Evolutionary conservation across 2,113 vertebrate species (phyloP).

Genomic region (Syngnathus scovelli): DNA sequence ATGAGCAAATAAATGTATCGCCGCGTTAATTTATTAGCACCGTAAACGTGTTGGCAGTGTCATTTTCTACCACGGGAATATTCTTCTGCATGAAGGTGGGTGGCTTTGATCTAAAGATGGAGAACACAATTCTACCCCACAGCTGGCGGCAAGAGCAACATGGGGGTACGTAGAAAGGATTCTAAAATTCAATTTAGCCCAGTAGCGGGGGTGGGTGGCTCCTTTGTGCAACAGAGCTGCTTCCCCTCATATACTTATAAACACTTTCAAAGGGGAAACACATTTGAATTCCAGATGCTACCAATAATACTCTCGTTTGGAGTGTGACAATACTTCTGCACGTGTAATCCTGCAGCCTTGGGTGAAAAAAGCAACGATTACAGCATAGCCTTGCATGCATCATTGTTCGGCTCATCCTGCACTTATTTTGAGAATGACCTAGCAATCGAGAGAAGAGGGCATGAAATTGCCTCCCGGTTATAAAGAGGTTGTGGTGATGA

Average conservation of each 20-base stretch:
- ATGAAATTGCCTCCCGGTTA: conserved; percentile 54
- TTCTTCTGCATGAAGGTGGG: conserved; percentile 37
- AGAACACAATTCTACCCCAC: conserved; percentile 40
- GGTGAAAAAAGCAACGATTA: conserved; percentile 30
- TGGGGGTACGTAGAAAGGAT: conserved; percentile 39
- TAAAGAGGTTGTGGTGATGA: conserved; percentile 34
- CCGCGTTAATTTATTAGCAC: neutral
- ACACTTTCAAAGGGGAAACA: conserved; percentile 12
- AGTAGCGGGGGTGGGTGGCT: conserved; percentile 44
- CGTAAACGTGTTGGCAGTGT: neutral
- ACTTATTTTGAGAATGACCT: conserved; percentile 46
- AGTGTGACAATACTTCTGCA: conserved; percentile 33
- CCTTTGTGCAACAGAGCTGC: conserved; percentile 47
- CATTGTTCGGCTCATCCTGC: conserved; percentile 32
- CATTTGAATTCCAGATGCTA: conserved; percentile 36
- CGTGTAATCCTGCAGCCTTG: conserved; percentile 19
- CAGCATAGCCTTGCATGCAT: conserved; percentile 39
- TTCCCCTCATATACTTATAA: conserved; percentile 6
- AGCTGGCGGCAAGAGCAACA: conserved; percentile 28
- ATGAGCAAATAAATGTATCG: neutral
- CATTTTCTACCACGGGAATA: neutral
- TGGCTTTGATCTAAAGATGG: conserved; percentile 50
- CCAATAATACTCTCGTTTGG: conserved; percentile 52
- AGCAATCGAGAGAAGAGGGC: conserved; percentile 45
- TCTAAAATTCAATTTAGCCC: conserved; percentile 59